Conservation (phyloP, 2,113 vertebrate genomes). For the Psammodynastes pulverulentus region DNA sequence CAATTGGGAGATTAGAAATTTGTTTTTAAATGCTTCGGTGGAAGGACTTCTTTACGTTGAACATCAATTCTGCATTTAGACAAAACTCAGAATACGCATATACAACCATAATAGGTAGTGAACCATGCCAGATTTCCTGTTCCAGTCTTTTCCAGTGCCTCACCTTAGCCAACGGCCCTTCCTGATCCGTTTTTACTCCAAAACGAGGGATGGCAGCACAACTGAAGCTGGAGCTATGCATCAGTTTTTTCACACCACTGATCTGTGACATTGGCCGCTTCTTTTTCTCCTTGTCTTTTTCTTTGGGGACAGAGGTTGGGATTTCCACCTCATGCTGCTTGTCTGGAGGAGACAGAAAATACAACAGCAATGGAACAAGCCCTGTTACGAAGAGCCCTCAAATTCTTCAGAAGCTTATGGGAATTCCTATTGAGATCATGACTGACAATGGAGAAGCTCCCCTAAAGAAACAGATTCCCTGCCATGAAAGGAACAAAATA, state of each 20-base stretch:
- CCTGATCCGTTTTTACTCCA: slow-evolving; percentile 81
- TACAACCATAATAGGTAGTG: neutral
- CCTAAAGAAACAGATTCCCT: neutral
- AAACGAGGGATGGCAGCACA: slow-evolving; percentile 79
- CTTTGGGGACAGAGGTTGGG: slow-evolving; percentile 71
- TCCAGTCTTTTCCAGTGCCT: neutral
- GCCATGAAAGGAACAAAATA: neutral
- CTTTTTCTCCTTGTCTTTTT: slow-evolving; percentile 77
- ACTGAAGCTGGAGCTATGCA: slow-evolving; percentile 70
- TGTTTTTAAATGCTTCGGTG: neutral
- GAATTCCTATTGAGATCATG: neutral
- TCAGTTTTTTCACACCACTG: slow-evolving; percentile 80
- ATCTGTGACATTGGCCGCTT: slow-evolving; percentile 84
- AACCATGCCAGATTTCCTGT: neutral
- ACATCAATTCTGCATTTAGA: neutral
- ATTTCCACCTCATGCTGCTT: slow-evolving; percentile 92
- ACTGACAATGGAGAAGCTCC: neutral
- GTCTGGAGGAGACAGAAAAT: slow-evolving; percentile 67
- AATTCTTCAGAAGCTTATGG: neutral
- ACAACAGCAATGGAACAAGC: neutral
- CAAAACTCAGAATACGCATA: neutral
- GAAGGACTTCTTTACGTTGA: neutral
- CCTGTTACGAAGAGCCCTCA: neutral
- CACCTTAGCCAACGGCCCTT: slow-evolving; percentile 83
- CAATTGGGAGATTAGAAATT: neutral